A percentile compares a stretch with the other conserved stretches of the same genome.
These are phyloP conservation scores for Strix aluco DNA, from an alignment of 2,113 vertebrate species.

Conservation along the genomic window DNA sequence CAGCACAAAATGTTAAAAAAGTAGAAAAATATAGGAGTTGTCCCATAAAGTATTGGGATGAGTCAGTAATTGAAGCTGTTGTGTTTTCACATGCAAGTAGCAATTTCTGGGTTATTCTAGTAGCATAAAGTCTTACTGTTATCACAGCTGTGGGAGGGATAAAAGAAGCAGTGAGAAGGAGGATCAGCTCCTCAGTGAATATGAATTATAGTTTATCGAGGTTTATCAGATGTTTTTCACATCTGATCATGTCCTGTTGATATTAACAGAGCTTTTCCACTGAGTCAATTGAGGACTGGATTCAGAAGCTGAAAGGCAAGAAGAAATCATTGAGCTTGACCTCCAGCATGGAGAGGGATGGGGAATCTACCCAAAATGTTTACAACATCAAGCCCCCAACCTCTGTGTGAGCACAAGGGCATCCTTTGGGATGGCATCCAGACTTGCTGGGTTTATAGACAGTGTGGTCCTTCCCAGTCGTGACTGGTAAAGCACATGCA, in stretches of 20 bases:
- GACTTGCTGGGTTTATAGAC: background rate
- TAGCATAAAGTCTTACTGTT: background rate
- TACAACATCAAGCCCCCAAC: background rate
- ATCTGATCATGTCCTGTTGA: background rate
- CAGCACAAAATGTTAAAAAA: background rate
- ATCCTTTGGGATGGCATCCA: background rate
- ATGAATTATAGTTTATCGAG: background rate
- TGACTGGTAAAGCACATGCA: too few relatives aligned
- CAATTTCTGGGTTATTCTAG: background rate
- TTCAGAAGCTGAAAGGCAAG: background rate
- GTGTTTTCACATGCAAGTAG: background rate
- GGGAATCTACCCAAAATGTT: background rate
- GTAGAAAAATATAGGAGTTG: background rate
- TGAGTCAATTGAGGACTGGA: background rate
- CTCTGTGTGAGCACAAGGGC: background rate
- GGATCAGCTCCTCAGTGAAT: background rate
- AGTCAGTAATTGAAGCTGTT: background rate
- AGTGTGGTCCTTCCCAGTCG: rapidly evolving
- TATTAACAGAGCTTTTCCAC: background rate
- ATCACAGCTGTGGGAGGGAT: background rate
- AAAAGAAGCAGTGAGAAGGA: background rate
- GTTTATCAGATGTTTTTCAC: background rate
- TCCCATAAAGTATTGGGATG: background rate
- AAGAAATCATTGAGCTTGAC: background rate
- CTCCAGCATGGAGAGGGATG: background rate